These are phyloP conservation scores for Eucidaris tribuloides DNA, from an alignment of 35 echinoderm and acorn worm species.

Conservation along the genomic window DNA sequence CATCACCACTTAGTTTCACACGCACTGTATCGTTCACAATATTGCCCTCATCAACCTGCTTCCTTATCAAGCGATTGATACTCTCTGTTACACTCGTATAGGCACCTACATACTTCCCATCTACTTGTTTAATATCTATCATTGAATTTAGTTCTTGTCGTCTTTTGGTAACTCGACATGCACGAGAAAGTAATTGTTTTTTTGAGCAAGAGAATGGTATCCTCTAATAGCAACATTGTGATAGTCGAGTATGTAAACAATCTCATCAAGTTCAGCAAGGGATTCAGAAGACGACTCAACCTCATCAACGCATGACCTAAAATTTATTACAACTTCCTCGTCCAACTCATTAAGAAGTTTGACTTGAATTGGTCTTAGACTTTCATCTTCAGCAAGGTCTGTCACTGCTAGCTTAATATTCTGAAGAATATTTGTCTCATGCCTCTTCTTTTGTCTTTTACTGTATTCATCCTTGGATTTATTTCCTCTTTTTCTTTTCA, in stretches of 20 bases:
- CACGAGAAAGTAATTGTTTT: constrained; percentile 18
- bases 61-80: background rate
- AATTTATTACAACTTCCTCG: background rate
- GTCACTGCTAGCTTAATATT: constrained; percentile 14
- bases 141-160: constrained; percentile 1
- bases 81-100: constrained; percentile 1
- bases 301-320: background rate
- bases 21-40: constrained; percentile 8
- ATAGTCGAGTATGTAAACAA: constrained; percentile 53
- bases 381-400: background rate
- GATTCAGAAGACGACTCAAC: background rate
- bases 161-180: background rate
- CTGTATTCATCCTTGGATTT: background rate
- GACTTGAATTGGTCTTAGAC: background rate
- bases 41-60: background rate
- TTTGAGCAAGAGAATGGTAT: constrained; percentile 56
- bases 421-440: background rate
- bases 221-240: constrained; percentile 56
- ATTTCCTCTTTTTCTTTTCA: background rate
- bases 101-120: background rate
- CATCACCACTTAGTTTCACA: constrained; percentile 69
- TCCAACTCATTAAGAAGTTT: background rate
- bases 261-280: background rate
- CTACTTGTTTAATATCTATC: background rate
- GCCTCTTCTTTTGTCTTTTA: background rate